Evolutionary conservation across 1,140 invertebrate genomes (phyloP), one percentile per base, ranked within the genome.

Genomic region (Steinernema khuongi): DNA sequence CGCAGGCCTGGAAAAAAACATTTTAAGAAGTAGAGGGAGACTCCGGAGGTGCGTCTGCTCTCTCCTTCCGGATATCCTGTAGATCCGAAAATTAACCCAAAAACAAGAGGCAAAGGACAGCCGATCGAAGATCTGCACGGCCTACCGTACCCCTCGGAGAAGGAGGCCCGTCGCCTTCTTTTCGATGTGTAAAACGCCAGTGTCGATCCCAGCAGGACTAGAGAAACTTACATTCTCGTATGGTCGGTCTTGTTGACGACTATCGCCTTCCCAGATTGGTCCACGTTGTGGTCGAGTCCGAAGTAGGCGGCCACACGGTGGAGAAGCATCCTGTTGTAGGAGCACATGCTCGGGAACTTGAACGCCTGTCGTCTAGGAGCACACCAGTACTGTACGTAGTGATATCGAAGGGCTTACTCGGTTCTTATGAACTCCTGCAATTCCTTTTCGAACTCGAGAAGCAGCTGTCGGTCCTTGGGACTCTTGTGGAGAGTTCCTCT

Each of bases 241-340:
- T 89, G 89, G 81, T 90, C 90, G 7, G 91, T 92, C 76, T 90
- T 90, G 81, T 90, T 92, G 0, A 94, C 92, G 72, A 94, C 90
- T 0, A 97, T 93, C 78, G 90, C 90, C 79, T 91, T 91, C 68
- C 93, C 93, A 32, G 91, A 90, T 78, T 90, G 89, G 87, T 96
- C 94, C 28, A 96, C 91, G 85, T 94, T 94, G 85, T 96, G 94
- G 73, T 94, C 93, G 87, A 97, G 90, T 50, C 93, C 92, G 86
- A 95, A 96, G 82, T 92, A 93, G 43, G 93, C 92, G 1, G 94
- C 93, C 43, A 93, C 92, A 29, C 94, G 90, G 87, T 96, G 94
- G 2, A 96, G 93, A 75, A 97, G 86, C 93, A 97, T 95, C 32
- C 94, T 89, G 79, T 95, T 93, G 87, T 96, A 96, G 43, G 93